A percentile compares a stretch with the other conserved stretches of the same genome.
These are phyloP conservation scores for Pampus argenteus DNA, from an alignment of 2,797 vertebrate species.

Conservation along the genomic window DNA sequence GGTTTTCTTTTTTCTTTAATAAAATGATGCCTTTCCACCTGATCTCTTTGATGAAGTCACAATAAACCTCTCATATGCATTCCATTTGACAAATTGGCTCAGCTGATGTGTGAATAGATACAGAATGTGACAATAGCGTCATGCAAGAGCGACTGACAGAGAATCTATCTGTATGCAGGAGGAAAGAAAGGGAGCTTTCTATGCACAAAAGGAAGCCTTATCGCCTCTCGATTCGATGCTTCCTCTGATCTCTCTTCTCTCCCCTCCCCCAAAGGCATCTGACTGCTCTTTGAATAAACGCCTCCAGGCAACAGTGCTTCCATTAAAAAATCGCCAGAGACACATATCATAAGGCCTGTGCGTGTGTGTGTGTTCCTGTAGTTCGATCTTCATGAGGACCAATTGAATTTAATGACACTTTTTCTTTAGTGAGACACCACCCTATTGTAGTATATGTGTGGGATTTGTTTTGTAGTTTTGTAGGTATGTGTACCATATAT, in stretches of 20 bases:
- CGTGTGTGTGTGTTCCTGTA: not conserved
- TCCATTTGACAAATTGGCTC: constrained; percentile 32
- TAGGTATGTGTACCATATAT: not conserved
- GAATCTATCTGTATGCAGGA: constrained; percentile 23
- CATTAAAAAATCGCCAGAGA: constrained; percentile 55
- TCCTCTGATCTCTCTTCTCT: constrained; percentile 20
- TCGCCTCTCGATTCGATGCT: constrained; percentile 25
- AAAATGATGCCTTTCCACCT: constrained; percentile 25
- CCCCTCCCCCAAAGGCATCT: constrained; percentile 22
- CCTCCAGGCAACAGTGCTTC: constrained; percentile 63
- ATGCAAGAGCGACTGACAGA: constrained; percentile 8
- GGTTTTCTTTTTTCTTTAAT: constrained; percentile 22
- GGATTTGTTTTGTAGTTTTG: constrained; percentile 17
- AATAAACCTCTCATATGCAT: constrained; percentile 26
- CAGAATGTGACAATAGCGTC: constrained; percentile 40
- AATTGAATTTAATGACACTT: not conserved
- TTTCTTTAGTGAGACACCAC: not conserved
- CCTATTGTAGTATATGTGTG: not conserved
- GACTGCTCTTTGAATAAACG: constrained; percentile 60
- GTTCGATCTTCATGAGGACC: not conserved
- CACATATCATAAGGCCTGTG: constrained; percentile 21
- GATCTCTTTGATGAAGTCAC: constrained; percentile 48
- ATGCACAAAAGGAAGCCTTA: constrained; percentile 26
- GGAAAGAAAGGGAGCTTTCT: constrained; percentile 18
- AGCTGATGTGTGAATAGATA: constrained; percentile 23